These are phyloP conservation scores for Drosophila colorata DNA, from an alignment of 2,888 invertebrate genomes.

Conservation along the genomic window DNA sequence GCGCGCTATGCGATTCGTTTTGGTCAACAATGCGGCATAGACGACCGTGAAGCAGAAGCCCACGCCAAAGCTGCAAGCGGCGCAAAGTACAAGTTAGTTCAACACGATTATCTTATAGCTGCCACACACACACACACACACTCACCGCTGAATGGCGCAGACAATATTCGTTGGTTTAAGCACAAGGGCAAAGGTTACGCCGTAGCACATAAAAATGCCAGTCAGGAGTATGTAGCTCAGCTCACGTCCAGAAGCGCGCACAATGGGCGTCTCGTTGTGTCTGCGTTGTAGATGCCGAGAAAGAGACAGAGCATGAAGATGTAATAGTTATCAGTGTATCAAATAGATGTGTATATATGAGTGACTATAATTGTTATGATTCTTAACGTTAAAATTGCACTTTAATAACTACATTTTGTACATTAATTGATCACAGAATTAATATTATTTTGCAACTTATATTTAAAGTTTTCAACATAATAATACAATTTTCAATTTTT, in stretches of 20 bases:
- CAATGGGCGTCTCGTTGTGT: conserved; percentile 97
- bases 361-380: too few relatives aligned
- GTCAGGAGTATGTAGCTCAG: conserved; percentile 95
- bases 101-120: background rate
- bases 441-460: too few relatives aligned
- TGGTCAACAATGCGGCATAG: conserved; percentile 97
- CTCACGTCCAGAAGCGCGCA: conserved; percentile 97
- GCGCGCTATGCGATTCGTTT: conserved; percentile 98
- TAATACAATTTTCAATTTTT: too few relatives aligned
- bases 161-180: conserved; percentile 94
- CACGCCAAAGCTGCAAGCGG: conserved; percentile 92
- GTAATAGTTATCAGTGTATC: background rate
- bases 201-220: conserved; percentile 96
- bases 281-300: too few relatives aligned
- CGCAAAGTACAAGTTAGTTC: too few relatives aligned
- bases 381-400: too few relatives aligned
- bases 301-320: background rate
- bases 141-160: conserved; percentile 96
- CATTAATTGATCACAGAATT: too few relatives aligned
- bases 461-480: too few relatives aligned
- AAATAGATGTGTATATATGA: background rate
- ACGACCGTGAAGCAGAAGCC: conserved; percentile 99
- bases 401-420: too few relatives aligned
- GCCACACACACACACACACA: conserved; percentile 75
- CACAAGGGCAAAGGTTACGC: conserved; percentile 96